Evolutionary conservation across 2,888 invertebrate species (phyloP), one percentile per base, ranked within the genome.

Genomic region (Cantharis rufa): DNA sequence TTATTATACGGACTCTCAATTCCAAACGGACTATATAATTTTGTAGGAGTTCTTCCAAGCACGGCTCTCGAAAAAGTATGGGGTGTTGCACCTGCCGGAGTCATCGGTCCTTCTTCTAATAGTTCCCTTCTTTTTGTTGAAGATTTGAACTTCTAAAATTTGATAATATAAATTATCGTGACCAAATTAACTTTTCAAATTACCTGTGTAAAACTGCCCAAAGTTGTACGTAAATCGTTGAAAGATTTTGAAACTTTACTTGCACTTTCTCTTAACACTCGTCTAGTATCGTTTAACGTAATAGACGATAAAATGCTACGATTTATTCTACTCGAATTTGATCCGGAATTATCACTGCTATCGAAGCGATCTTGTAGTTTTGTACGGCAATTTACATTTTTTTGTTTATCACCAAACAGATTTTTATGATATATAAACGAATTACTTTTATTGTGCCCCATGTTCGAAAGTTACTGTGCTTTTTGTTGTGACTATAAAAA

Each of bases 21-120:
- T 7, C 93, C 92, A 83, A 94, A 94, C 0, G 94, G 94, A 82
- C 94, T 94, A 86, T 94, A 94, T 74, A 94, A 83, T 86, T 93
- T 93, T 0, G 94, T 92, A 0, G 94, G 94, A 21, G 94, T 94
- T 62, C 92, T 88, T 5, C 92, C 92, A 32, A 92, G 83, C n/a
- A 91, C 82, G 81, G 89, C 87, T 32, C 89, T 87, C 0, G 90
- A 88, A 74, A 86, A 86, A 1, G 90, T 88, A 73, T 89, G 89
- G 2, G 90, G 90, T 1, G 90, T 90, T 10, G 88, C 86, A 80
- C 86, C 86, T 77, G 87, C 87, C 15, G 88, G 88, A 78, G 90
- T 83, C 88, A 87, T 88, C 13, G 90, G 90, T n/a, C 90, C 90
- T 80, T 91, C 90, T 77, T 90, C 89, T 3, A 91, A 82, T 78